These are phyloP conservation scores for Macrosiphum euphorbiae DNA, from an alignment of 2,888 invertebrate species.

Conservation along the genomic window DNA sequence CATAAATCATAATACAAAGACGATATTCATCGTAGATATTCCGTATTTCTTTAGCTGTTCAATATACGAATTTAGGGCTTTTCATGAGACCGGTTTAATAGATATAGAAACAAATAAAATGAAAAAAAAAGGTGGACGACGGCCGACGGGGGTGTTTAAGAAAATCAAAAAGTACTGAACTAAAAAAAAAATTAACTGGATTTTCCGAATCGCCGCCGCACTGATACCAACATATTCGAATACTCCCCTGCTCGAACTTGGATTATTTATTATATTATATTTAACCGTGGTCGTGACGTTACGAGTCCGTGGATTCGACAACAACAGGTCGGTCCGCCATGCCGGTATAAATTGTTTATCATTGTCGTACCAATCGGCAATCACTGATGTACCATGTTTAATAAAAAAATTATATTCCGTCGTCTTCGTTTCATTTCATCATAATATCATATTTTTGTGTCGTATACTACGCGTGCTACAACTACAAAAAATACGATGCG, in stretches of 20 bases:
- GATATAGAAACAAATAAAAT: neutral
- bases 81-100: neutral
- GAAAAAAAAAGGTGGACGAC: neutral
- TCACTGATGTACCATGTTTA: neutral
- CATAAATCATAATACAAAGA: neutral
- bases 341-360: neutral
- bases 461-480: neutral
- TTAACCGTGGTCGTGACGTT: neutral
- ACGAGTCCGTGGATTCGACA: neutral
- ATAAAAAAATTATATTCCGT: neutral
- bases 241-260: neutral
- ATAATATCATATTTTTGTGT: neutral
- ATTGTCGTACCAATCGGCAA: neutral
- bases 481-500: neutral
- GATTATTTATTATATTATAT: neutral
- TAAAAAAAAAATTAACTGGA: neutral
- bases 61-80: neutral
- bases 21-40: neutral
- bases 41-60: neutral
- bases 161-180: neutral
- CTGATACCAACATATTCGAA: neutral
- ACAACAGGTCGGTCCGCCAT: neutral
- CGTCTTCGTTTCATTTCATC: no score
- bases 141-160: neutral
- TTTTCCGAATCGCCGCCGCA: neutral